phyloP scores from a whole-genome alignment of 2,797 vertebrate genomes.

The Emydoidea blandingii region DNA sequence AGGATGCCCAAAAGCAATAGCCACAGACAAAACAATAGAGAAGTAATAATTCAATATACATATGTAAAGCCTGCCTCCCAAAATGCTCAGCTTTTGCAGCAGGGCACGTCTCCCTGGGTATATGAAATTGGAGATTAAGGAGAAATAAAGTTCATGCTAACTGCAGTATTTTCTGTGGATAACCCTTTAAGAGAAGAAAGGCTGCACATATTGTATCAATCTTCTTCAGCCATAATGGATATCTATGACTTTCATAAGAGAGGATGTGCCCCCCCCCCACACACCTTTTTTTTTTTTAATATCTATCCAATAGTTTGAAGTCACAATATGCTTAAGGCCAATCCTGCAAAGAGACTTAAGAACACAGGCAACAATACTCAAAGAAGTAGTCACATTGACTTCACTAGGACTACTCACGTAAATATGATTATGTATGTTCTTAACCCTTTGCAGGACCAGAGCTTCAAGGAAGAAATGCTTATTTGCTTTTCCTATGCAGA shows the following conservation, averaged over 20 bases:
- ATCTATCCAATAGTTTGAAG: neutral
- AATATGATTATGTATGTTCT: neutral
- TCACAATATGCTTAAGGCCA: neutral
- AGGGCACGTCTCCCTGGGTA: neutral
- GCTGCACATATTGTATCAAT: neutral
- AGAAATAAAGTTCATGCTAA: neutral
- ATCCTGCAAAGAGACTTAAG: neutral
- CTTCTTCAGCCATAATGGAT: neutral
- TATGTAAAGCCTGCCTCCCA: conserved; percentile 45
- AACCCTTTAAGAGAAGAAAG: conserved; percentile 20
- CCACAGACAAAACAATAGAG: conserved; percentile 61
- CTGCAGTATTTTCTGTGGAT: neutral
- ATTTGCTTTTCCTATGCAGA: neutral
- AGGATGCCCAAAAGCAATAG: conserved; percentile 75
- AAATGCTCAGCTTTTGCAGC: neutral
- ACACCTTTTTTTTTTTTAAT: neutral
- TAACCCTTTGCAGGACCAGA: neutral
- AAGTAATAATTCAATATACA: conserved; percentile 64
- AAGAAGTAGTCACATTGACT: neutral
- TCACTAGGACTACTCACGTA: neutral
- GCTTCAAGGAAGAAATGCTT: neutral
- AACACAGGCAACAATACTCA: neutral
- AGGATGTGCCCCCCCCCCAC: neutral
- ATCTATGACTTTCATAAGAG: neutral
- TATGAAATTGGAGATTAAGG: conserved; percentile 5